These are phyloP conservation scores for Agonopterix subpropinquella DNA, from an alignment of 2,888 invertebrate species.

Conservation along the genomic window DNA sequence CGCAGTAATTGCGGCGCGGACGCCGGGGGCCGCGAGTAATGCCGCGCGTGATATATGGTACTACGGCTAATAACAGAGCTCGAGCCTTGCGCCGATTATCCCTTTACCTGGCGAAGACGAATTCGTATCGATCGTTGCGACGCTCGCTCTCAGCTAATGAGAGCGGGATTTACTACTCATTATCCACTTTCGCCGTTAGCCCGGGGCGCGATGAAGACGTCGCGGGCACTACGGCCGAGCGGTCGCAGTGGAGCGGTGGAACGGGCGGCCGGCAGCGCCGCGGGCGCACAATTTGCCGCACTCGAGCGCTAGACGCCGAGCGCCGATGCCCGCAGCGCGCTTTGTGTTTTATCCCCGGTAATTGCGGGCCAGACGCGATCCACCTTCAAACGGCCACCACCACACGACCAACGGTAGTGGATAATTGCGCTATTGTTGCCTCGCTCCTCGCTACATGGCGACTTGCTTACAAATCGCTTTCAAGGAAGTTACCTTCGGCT, in stretches of 20 bases:
- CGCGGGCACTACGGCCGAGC: slow-evolving; percentile 28
- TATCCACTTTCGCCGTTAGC: slow-evolving; percentile 68
- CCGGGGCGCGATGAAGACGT: slow-evolving; percentile 67
- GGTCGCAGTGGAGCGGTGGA: slow-evolving; percentile 16
- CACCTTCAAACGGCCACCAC: slow-evolving; percentile 46
- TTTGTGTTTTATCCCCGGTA: slow-evolving; percentile 65
- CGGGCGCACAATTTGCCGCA: slow-evolving; percentile 60
- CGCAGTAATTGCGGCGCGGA: slow-evolving; percentile 62
- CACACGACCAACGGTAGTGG: slow-evolving; percentile 57
- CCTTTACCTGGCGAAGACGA: slow-evolving; percentile 65
- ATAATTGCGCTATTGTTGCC: slow-evolving; percentile 68
- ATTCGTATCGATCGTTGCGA: slow-evolving; percentile 67
- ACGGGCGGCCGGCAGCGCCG: slow-evolving; percentile 40
- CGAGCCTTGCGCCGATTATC: slow-evolving; percentile 62
- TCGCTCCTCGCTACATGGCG: slow-evolving; percentile 40
- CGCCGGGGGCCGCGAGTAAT: slow-evolving; percentile 65
- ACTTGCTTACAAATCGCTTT: slow-evolving; percentile 49
- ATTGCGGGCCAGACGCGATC: slow-evolving; percentile 52
- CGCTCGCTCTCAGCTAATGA: slow-evolving; percentile 65
- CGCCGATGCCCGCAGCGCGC: slow-evolving; percentile 50
- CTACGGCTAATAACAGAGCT: slow-evolving; percentile 69
- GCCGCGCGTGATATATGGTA: slow-evolving; percentile 71
- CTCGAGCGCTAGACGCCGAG: slow-evolving; percentile 37
- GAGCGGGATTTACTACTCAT: slow-evolving; percentile 68
- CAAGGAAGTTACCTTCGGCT: slow-evolving; percentile 42